phyloP scores from a whole-genome alignment of 2,888 invertebrate genomes.

The Andrena praecox region DNA sequence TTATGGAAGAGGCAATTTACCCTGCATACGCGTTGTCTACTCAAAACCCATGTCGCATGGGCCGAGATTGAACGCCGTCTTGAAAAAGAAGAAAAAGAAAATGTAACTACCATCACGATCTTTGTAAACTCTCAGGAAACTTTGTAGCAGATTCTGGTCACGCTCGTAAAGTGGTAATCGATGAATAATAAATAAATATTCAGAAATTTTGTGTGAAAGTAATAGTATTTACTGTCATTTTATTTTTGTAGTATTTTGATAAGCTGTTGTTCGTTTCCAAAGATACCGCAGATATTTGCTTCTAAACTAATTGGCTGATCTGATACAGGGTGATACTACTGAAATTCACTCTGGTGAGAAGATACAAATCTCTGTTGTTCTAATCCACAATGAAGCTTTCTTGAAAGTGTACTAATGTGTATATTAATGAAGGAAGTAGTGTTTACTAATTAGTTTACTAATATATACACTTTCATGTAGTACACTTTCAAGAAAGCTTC shows the following conservation, averaged over 20 bases:
- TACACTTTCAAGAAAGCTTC: no score
- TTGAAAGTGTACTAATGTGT: no score
- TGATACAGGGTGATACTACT: background rate
- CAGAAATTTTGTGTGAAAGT: background rate
- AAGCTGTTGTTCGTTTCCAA: background rate
- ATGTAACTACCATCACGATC: background rate
- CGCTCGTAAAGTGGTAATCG: background rate
- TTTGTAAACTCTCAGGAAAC: background rate
- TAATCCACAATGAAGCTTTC: background rate
- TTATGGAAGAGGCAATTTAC: slow-evolving; percentile 63
- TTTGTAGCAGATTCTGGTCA: background rate
- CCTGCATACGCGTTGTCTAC: slow-evolving; percentile 47
- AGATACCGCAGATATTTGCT: background rate
- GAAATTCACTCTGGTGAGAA: background rate
- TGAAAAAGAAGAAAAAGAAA: background rate
- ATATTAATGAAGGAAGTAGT: no score
- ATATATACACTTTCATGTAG: no score
- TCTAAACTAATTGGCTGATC: background rate
- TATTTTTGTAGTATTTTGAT: no score
- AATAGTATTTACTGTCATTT: background rate
- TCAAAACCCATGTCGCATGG: slow-evolving; percentile 10
- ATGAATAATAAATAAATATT: background rate
- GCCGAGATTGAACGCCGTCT: slow-evolving; percentile 37
- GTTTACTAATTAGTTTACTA: no score
- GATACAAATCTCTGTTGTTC: background rate